Base-by-base conservation (phyloP, 2,113 vertebrate genomes). In the Tragelaphus scriptus region DNA sequence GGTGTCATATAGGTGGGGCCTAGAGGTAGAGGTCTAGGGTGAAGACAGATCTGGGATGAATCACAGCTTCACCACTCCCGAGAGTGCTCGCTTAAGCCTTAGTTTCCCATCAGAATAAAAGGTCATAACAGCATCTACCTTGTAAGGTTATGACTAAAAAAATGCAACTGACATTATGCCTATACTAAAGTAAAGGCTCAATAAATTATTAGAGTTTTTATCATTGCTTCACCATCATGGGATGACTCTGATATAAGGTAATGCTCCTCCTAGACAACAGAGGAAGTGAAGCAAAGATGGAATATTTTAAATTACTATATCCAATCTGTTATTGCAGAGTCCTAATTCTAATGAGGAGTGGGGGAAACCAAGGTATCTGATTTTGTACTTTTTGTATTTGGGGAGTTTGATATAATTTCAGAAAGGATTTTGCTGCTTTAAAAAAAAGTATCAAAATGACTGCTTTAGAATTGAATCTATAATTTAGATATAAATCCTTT, bases 371-470 rank as follows among this genome's bases (percentile, higher is more conserved):
- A 91, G 3, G 23, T 63, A 28, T 85, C 23, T 81, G 40, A 49
- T 61, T 95, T 94, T 87, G 65, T 44, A 55, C n/a, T 82, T 89
- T 89, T 63, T 92, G 61, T 61, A 94, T 96, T 96, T 97, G 68
- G 21, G 82, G 51, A 90, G 88, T 97, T 97, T 44, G 49, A 95
- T 94, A 58, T 15, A 75, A 92, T 68, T 94, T 90, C 86, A 95
- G 81, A 96, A 96, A 63, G 85, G 40, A 95, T 85, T 95, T 85
- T 95, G 80, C 30, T 85, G 40, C 49, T 96, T 65, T 36, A 47
- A 88, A 75, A 93, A 68, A 75, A 68, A 71, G 19, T n/a, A 55
- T 68, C 65, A 79, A 81, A 82, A 75, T 26, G 68, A 89, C 25
- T 82, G 55, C 84, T 92, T 91, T 94, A 21, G 71, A 89, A 49